Evolutionary conservation across 2,113 vertebrate genomes (phyloP).

Genomic region (Edolisoma coerulescens): DNA sequence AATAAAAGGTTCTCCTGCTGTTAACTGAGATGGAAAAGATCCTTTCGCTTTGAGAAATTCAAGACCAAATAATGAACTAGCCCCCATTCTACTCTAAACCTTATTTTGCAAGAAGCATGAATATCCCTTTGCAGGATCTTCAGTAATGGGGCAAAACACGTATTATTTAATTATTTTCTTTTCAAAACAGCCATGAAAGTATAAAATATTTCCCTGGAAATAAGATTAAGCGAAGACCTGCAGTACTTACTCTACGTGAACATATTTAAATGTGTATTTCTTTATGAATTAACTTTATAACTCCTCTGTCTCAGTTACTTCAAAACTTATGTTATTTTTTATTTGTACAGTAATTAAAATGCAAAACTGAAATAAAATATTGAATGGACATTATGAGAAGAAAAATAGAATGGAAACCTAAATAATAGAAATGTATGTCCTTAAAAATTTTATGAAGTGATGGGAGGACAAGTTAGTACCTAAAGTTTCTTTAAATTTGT

Average conservation of each 20-base stretch:
- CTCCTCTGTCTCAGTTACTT: neutral
- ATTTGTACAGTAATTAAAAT: neutral
- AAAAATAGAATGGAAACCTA: neutral
- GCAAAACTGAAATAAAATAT: neutral
- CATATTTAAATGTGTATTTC: neutral
- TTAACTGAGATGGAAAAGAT: neutral
- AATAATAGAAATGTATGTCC: neutral
- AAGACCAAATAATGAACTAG: neutral
- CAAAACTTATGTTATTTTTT: neutral
- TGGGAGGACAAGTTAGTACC: neutral
- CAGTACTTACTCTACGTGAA: neutral
- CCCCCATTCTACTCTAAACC: neutral
- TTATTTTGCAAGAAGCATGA: neutral
- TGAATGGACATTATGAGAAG: neutral
- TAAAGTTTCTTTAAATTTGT: neutral
- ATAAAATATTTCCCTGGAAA: neutral
- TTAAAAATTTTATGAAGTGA: neutral
- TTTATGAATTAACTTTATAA: neutral
- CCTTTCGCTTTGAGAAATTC: neutral
- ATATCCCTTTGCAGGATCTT: neutral
- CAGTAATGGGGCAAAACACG: neutral
- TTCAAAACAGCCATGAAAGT: neutral
- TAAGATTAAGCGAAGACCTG: neutral
- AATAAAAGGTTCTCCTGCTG: neutral
- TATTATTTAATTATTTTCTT: neutral